phyloP scores from a whole-genome alignment of 2,797 vertebrate species.

The Paratrypauchen microcephalus region DNA sequence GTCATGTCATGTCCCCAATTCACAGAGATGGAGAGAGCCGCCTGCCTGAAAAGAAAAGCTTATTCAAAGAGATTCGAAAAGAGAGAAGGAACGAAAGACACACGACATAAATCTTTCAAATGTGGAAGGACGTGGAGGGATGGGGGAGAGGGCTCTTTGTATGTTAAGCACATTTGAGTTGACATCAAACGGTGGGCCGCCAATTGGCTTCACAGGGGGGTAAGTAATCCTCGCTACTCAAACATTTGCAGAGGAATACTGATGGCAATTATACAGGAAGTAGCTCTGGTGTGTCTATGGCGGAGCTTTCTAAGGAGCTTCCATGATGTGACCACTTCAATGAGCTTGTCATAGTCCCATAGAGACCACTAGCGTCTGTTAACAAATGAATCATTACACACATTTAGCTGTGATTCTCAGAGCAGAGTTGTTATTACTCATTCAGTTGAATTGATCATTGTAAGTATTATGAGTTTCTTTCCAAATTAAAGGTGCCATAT shows the following conservation, averaged over 20 bases:
- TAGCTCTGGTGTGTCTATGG: conserved; percentile 35
- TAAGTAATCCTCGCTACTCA: conserved; percentile 58
- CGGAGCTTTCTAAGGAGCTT: conserved; percentile 22
- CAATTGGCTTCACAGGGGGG: conserved; percentile 43
- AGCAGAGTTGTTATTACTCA: conserved; percentile 24
- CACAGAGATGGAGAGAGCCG: conserved; percentile 44
- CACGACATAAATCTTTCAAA: conserved; percentile 65
- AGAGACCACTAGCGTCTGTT: conserved; percentile 27
- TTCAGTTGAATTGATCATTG: not conserved
- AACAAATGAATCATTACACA: conserved; percentile 58
- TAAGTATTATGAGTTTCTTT: too few species aligned
- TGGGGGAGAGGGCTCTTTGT: conserved; percentile 32
- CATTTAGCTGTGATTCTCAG: conserved; percentile 52
- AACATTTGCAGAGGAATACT: conserved; percentile 61
- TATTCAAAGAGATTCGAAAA: conserved; percentile 63
- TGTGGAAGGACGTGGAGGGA: conserved; percentile 23
- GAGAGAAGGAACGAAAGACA: conserved; percentile 28
- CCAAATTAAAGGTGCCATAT: not conserved
- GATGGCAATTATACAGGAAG: conserved; percentile 63
- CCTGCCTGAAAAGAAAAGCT: conserved; percentile 45
- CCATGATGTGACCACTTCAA: conserved; percentile 40
- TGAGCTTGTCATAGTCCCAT: conserved; percentile 51
- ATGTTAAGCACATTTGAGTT: conserved; percentile 61
- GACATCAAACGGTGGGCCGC: conserved; percentile 59
- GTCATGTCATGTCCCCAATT: conserved; percentile 70